Conservation (phyloP, 1,140 invertebrate genomes). For the Nylanderia fulva region DNA sequence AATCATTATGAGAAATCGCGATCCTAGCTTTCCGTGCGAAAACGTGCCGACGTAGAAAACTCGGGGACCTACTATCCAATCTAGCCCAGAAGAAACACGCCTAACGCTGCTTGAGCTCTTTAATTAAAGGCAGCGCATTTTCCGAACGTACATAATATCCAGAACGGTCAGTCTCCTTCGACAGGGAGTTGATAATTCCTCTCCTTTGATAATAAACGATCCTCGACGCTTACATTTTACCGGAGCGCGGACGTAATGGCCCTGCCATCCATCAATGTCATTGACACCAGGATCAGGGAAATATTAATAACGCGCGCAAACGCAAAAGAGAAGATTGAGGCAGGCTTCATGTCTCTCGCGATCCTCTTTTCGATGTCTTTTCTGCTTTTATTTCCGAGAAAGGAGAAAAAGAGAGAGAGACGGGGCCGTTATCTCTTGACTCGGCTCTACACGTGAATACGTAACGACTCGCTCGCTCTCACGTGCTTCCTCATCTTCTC, state of each 20-base stretch:
- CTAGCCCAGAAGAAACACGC: neutral
- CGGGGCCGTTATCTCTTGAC: conserved; percentile 36
- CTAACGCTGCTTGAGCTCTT: neutral
- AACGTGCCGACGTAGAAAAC: conserved; percentile 14
- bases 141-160: conserved; percentile 12
- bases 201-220: conserved; percentile 44
- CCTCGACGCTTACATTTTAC: conserved; percentile 15
- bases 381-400: conserved; percentile 5
- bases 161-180: conserved; percentile 13
- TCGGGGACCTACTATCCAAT: neutral
- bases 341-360: neutral
- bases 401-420: neutral
- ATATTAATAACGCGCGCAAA: conserved; percentile 34
- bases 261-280: conserved; percentile 49
- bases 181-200: conserved; percentile 55
- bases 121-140: conserved; percentile 26
- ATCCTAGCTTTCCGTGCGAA: conserved; percentile 42
- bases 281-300: conserved; percentile 56
- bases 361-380: conserved; percentile 42
- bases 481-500: conserved; percentile 40
- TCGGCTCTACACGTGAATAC: conserved; percentile 66
- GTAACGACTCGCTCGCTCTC: conserved; percentile 57
- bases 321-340: conserved; percentile 2
- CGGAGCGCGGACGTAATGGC: conserved; percentile 18
- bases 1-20: conserved; percentile 51